Evolutionary conservation across 2,113 vertebrate genomes (phyloP).

Genomic region (Gila orcuttii): DNA sequence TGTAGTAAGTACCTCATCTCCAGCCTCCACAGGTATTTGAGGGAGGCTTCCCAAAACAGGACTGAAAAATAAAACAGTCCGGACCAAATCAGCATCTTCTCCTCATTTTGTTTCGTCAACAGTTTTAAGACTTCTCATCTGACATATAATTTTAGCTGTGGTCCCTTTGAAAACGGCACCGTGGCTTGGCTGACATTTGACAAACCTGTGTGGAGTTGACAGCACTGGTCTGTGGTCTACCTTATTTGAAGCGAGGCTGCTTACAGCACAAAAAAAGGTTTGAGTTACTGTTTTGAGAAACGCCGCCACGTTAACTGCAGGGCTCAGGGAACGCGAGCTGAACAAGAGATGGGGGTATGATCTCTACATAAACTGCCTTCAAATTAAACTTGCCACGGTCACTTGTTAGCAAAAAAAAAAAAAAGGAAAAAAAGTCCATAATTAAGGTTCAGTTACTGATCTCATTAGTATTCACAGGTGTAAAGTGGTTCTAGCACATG

Average conservation of each 20-base stretch:
- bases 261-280: conserved; percentile 41
- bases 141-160: conserved; percentile 67
- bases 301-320: conserved; percentile 54
- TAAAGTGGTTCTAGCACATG: background rate
- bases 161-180: conserved; percentile 63
- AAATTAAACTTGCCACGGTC: conserved; percentile 2
- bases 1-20: conserved; percentile 33
- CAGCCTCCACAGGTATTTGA: conserved; percentile 59
- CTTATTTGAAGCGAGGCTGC: conserved; percentile 61
- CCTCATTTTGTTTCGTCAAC: conserved; percentile 47
- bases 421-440: too few species aligned
- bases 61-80: conserved; percentile 43
- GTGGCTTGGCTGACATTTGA: conserved; percentile 72
- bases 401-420: background rate
- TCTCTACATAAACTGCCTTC: background rate
- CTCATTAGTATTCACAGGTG: background rate
- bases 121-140: conserved; percentile 64
- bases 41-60: conserved; percentile 39
- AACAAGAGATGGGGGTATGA: conserved; percentile 29
- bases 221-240: conserved; percentile 62
- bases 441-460: background rate
- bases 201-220: conserved; percentile 67
- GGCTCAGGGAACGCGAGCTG: conserved; percentile 29
- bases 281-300: conserved; percentile 51
- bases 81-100: conserved; percentile 55